Base-by-base conservation (phyloP, 2,113 vertebrate species). In the Eurystomus gularis region DNA sequence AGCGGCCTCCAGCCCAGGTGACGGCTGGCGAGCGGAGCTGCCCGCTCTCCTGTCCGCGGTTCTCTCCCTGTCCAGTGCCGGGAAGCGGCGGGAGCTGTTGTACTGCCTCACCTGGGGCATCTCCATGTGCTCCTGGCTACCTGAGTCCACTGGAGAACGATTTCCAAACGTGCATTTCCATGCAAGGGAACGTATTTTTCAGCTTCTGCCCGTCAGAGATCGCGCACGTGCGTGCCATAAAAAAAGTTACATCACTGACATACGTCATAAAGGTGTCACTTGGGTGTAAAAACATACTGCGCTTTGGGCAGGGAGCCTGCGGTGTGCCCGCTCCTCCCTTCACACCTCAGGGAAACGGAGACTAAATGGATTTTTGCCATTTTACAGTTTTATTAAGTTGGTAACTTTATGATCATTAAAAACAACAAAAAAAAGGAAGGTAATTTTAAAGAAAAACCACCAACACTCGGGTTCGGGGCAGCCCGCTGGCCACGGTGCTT, bases 141-240 rank as follows among this genome's bases (percentile, higher is more conserved):
- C 28, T 5, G 12, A 54, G 37, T 19, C 37, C 8, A 17, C 7
- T 11, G 25, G 11, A 57, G 57, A 70, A 82, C 7, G 19, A 61
- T 40, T 88, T 82, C 42, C 61, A 60, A 52, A 65, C 2, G 19
- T 10, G 9, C 17, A 39, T 19, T 39, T 64, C 21, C 35, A 18
- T 5, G 39, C 17, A 44, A 44, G 26, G 37, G 12, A 17, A 52
- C 48, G 42, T 11, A n/a, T 28, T 85, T 66, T 68, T 29, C 77
- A 78, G 54, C 31, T 75, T 89, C 78, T 49, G 48, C 73, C 54
- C 60, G n/a, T 77, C 3, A 13, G 10, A 58, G 57, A 57, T 6
- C 12, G 29, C 48, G 86, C 1, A 3, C 3, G 33, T 17, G 46
- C 16, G 24, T 21, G 11, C 55, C 7, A 0, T 3, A 7, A 52